phyloP scores from a whole-genome alignment of 2,888 invertebrate genomes.

The Choreutis nemorana region DNA sequence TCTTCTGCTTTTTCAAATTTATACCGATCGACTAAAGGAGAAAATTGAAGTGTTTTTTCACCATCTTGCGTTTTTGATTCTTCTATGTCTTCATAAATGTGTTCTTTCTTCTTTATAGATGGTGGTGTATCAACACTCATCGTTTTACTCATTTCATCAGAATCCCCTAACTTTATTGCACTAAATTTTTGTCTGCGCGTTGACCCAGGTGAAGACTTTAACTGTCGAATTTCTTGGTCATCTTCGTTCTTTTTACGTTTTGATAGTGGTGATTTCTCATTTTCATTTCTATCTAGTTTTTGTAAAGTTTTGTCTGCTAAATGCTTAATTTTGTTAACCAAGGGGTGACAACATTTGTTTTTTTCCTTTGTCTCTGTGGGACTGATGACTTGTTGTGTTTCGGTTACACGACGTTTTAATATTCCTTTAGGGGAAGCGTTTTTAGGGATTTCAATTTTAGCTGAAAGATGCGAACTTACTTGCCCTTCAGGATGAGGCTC shows the following conservation, averaged over 20 bases:
- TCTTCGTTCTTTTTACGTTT: conserved; percentile 62
- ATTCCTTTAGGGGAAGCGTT: conserved; percentile 61
- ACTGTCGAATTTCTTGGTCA: conserved; percentile 65
- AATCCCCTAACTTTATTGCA: conserved; percentile 56
- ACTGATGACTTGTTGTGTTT: conserved; percentile 43
- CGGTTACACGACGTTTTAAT: conserved; percentile 56
- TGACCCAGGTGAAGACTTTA: conserved; percentile 70
- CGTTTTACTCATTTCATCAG: conserved; percentile 59
- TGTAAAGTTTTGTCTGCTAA: conserved; percentile 69
- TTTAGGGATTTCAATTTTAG: conserved; percentile 41
- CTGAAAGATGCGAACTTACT: conserved; percentile 26
- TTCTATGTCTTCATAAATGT: conserved; percentile 71
- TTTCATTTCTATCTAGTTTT: conserved; percentile 51
- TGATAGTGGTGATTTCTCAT: conserved; percentile 41
- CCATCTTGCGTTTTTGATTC: conserved; percentile 35
- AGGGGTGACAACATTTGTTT: conserved; percentile 66
- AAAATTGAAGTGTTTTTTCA: conserved; percentile 57
- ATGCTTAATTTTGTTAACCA: conserved; percentile 71
- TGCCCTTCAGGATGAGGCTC: conserved; percentile 40
- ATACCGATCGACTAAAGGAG: conserved; percentile 39
- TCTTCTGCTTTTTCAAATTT: conserved; percentile 29
- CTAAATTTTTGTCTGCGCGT: conserved; percentile 61
- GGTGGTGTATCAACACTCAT: conserved; percentile 47
- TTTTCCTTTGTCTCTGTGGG: conserved; percentile 55
- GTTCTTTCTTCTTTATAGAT: conserved; percentile 63